phyloP scores from a whole-genome alignment of 2,113 vertebrate species.

The Scopus umbretta region DNA sequence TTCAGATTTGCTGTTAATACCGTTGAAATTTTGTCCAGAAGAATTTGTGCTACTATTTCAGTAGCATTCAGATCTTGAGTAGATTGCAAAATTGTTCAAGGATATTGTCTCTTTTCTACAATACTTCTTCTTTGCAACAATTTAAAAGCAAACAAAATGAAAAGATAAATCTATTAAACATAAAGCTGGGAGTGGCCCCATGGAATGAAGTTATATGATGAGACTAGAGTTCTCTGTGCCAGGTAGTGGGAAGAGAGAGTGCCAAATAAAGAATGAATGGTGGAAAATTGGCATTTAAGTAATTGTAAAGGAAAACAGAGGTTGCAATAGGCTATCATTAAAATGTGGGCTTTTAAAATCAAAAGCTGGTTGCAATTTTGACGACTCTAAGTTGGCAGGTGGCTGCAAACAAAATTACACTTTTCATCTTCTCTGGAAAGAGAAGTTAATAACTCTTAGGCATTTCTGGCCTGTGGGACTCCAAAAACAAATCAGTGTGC shows the following conservation, averaged over 20 bases:
- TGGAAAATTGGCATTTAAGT: constrained; percentile 21
- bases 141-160: neutral
- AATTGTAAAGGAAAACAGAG: constrained; percentile 3
- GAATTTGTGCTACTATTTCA: neutral
- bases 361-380: constrained; percentile 26
- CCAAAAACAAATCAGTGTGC: neutral
- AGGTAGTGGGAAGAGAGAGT: neutral
- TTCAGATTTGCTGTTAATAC: neutral
- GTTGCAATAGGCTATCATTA: constrained; percentile 11
- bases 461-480: neutral
- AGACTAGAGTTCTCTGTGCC: neutral
- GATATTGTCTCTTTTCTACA: neutral
- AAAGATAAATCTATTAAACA: neutral
- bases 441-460: constrained; percentile 12
- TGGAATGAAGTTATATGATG: neutral
- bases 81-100: neutral
- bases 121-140: neutral
- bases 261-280: constrained; percentile 11
- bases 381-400: constrained; percentile 34
- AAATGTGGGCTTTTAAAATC: constrained; percentile 4
- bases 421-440: constrained; percentile 34
- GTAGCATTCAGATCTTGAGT: neutral
- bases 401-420: constrained; percentile 21
- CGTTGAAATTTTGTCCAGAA: neutral
- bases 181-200: neutral